These are phyloP conservation scores for Erithacus rubecula DNA, from an alignment of 2,797 vertebrate genomes.

Conservation along the genomic window DNA sequence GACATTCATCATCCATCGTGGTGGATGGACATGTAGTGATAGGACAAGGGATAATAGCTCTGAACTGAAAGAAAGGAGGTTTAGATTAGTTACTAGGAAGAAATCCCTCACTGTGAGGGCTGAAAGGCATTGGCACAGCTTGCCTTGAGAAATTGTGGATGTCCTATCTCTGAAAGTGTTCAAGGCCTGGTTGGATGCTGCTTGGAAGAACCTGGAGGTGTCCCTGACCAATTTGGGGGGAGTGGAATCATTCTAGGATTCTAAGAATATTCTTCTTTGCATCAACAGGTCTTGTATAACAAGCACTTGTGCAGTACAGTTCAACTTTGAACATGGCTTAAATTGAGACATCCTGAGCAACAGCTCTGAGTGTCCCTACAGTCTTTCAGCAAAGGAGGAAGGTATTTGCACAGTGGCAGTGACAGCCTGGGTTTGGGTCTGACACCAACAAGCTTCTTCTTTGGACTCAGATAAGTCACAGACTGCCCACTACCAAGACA, in stretches of 20 bases:
- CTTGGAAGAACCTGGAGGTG: not conserved
- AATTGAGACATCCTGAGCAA: not conserved
- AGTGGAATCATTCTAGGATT: not conserved
- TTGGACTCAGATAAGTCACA: not conserved
- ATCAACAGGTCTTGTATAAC: not conserved
- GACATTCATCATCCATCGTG: rapidly evolving
- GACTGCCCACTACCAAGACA: not conserved
- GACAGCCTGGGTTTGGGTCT: not conserved
- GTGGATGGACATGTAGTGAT: not conserved
- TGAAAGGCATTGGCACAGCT: not conserved
- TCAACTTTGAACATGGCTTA: not conserved
- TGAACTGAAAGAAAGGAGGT: not conserved
- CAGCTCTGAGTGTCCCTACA: not conserved
- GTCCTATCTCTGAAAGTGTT: not conserved
- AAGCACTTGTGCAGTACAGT: not conserved
- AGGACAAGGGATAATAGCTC: not conserved
- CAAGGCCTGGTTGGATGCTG: not conserved
- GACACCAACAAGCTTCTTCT: rapidly evolving
- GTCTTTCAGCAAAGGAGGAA: not conserved
- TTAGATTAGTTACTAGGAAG: not conserved
- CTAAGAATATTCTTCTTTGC: not conserved
- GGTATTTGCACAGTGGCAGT: not conserved
- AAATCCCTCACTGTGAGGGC: not conserved
- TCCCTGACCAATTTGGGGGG: not conserved
- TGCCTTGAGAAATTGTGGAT: not conserved